phyloP scores from a whole-genome alignment of 2,113 vertebrate species.

The Mixornis gularis region DNA sequence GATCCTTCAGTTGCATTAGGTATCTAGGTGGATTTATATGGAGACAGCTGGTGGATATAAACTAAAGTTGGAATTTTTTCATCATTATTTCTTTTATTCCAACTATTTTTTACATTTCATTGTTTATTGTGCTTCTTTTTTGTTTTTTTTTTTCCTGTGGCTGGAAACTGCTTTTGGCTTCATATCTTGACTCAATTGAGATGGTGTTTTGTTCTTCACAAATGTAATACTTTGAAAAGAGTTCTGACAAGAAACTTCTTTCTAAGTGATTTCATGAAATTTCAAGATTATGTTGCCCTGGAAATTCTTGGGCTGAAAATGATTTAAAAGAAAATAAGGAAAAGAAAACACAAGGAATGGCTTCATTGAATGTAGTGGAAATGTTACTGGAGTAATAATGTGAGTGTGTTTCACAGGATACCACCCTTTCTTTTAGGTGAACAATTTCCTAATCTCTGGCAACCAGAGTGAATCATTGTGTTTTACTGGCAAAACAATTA shows the following conservation, averaged over 20 bases:
- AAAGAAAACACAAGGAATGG: not conserved
- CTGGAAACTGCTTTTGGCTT: not conserved
- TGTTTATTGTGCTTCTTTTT: not conserved
- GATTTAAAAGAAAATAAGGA: not conserved
- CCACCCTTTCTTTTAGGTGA: not conserved
- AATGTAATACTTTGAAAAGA: not conserved
- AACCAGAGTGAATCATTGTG: not conserved
- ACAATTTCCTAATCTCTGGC: not conserved
- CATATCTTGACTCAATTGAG: not conserved
- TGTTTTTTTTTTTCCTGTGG: not conserved
- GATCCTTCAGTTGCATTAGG: fast-evolving
- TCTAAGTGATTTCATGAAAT: not conserved
- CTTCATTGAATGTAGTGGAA: not conserved
- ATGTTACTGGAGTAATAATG: not conserved
- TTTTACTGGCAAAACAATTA: not conserved
- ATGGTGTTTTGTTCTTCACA: not conserved
- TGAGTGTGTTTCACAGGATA: fast-evolving
- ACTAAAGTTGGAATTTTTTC: not conserved
- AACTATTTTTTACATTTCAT: not conserved
- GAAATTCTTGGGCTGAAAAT: not conserved
- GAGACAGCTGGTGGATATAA: not conserved
- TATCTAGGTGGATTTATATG: not conserved
- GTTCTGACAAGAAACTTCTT: not conserved
- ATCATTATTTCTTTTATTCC: not conserved
- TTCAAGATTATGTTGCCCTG: not conserved